Base-by-base conservation (phyloP, 2,888 invertebrate species). In the Dendrolimus houi region DNA sequence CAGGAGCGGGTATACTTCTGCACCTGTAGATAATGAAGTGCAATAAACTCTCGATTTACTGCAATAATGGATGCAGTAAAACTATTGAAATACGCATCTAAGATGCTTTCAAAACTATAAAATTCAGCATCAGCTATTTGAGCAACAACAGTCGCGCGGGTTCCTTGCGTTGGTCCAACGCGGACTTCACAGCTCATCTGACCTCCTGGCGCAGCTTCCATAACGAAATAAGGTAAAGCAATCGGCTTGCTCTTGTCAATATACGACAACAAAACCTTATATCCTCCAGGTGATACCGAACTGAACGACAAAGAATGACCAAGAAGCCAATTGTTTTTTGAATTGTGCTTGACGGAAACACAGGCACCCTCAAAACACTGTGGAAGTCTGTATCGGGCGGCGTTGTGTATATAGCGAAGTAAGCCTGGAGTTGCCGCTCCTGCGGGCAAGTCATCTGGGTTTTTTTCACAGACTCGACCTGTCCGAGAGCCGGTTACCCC, bases 311-410 rank as follows among this genome's bases (percentile, higher is more conserved):
- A 62, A 1, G 83, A 79, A 64, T 89, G 90, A 0, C 90, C 90
- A 53, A 88, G 61, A 17, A 87, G 70, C 85, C 89, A 87, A 65
- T 87, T 87, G 58, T 65, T 75, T 7, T 58, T 69, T 0, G 82
- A 67, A 59, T 70, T 75, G 61, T 89, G 88, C 62, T 87, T 87
- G 7, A 90, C 74, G 12, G 85, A 84, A 13, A 90, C 73, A 61
- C 70, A 72, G 13, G 79, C 89, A 40, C 91, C 91, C 69, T 91
- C 90, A 59, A 91, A 91, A 64, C 91, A 91, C 66, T 89, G 93
- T 47, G 83, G 91, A 62, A 83, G 62, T 60, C 88, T 72, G 63
- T 83, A 81, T 29, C 88, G 79, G 0, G 90, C 85, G 3, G 85
- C 83, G 62, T 86, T 87, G 61, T 90, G 90, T 59, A 90, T 83